Evolutionary conservation across 2,888 invertebrate species (phyloP), one percentile per base, ranked within the genome.

Genomic region (Drosophila rubida): DNA sequence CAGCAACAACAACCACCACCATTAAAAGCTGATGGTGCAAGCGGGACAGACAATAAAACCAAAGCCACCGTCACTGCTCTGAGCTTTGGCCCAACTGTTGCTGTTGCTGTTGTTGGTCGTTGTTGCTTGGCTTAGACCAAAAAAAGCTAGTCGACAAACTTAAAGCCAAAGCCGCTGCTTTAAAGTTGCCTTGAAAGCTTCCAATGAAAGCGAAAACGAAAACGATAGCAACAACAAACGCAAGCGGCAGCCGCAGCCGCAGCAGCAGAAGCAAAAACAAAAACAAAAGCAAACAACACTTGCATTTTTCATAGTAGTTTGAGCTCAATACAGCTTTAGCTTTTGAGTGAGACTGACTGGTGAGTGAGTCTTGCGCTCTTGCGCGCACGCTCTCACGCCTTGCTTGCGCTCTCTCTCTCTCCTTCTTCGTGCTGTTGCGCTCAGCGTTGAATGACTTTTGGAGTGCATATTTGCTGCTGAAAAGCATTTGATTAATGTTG

Each of bases 161-260:
- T 68, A 19, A 59, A 71, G 65, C 70, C 57, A 71, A 54, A 71
- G 71, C 71, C 59, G 50, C 30, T 41, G 54, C 42, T 37, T 23
- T 35, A 53, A 69, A 78, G 75, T 77, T 70, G 82, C 88, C 88
- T 87, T 83, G 84, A 80, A 84, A 84, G 84, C 88, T 84, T 75
- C 74, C 75, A 83, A 87, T 78, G 90, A 90, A 90, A 90, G 89
- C 89, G 89, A 90, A 81, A 86, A 67, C 76, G 70, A 58, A 58
- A 62, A 46, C 60, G 61, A 49, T 46, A 68, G 42, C 63, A 16
- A 32, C 22, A 59, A 32, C 58, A 51, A 49, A 41, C 58, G 42
- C 32, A 4, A 39, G 19, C 35, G 32, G 30, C 13, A 30, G 16
- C 11, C n/a, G 14, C 39, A 35, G 44, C 44, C n/a, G 44, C 55